Evolutionary conservation across 2,113 vertebrate species (phyloP), one percentile per base, ranked within the genome.

Genomic region (Mixornis gularis): DNA sequence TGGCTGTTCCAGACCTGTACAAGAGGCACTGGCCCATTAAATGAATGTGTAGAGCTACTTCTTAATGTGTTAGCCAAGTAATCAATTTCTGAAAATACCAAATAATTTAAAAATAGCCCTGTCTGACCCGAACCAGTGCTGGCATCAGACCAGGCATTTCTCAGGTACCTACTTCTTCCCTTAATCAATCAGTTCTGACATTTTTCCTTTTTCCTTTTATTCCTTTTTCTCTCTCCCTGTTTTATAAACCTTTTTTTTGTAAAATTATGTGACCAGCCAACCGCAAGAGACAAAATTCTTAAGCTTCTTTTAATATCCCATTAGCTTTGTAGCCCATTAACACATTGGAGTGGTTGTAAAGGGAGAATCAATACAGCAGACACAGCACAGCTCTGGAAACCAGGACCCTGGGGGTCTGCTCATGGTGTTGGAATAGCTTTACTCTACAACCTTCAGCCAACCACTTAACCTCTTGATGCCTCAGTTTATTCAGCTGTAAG

Each of bases 61-160:
- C 96, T 97, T 97, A 97, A 97, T 96, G 96, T 84, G 95, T 95
- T 96, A 92, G 78, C 79, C 73, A 88, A 96, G 96, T 97, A 98
- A 98, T 98, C 97, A 97, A 97, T 98, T 98, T 97, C 94, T 97
- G 96, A 97, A 97, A 97, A 97, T 97, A 97, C 92, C 96, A 97
- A 97, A 97, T 97, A 96, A 97, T 97, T 97, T 97, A 70, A 97
- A 97, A 97, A 94, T 84, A 96, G 68, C 93, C 94, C 58, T 82
- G 34, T 94, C 93, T 96, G 95, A 97, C 97, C 94, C 93, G 87
- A 92, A 79, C 89, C 64, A 87, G 76, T 74, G 84, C 69, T 89
- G 83, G 89, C 66, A 94, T 89, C 81, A 93, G 89, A 94, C 89
- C 81, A 97, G 36, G 41, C 86, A 92, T 96, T 89, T 86, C 90